Evolutionary conservation across 2,797 vertebrate genomes (phyloP), one percentile per base, ranked within the genome.

Genomic region (Crax fasciolata): DNA sequence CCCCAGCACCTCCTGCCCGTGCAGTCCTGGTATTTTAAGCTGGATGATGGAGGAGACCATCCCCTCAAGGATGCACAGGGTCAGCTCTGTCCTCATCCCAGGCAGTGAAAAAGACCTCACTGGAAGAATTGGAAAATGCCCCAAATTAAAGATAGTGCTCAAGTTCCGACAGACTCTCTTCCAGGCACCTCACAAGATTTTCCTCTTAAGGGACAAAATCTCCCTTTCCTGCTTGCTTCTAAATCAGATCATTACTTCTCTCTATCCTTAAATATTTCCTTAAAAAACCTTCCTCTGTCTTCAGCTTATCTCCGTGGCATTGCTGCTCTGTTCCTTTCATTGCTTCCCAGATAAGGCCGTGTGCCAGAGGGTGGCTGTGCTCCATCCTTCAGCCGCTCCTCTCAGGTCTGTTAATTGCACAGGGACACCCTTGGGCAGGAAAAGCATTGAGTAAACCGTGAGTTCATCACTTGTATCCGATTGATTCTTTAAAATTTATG

Each of bases 401-500:
- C 32, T 66, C 2, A 43, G 57, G 75, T 4, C 75, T 18, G 19
- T 32, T 70, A 39, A 87, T 94, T 44, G 32, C 65, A 9, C 51
- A 14, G 74, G 84, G 90, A 68, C 57, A 48, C 23, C 59, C 67
- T 55, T 83, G 68, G 92, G 84, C 77, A 94, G 85, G 39, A 11
- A 28, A 73, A 66, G 57, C 51, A 1, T 21, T n/a, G 84, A 65
- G 66, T 61, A 71, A 91, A 81, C 84, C 14, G 57, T 3, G 85
- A 87, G 82, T 93, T 89, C 90, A 67, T 67, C 2, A 1, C 48
- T 35, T 24, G 62, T 62, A 23, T 44, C 84, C 82, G 59, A 75
- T 76, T 78, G 83, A 90, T 96, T 74, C 87, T 92, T 93, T 84
- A 88, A 24, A 96, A 94, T 93, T 93, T 89, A 93, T 89, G 94